Conservation (phyloP, 2,888 invertebrate genomes). For the Seladonia tumulorum region DNA sequence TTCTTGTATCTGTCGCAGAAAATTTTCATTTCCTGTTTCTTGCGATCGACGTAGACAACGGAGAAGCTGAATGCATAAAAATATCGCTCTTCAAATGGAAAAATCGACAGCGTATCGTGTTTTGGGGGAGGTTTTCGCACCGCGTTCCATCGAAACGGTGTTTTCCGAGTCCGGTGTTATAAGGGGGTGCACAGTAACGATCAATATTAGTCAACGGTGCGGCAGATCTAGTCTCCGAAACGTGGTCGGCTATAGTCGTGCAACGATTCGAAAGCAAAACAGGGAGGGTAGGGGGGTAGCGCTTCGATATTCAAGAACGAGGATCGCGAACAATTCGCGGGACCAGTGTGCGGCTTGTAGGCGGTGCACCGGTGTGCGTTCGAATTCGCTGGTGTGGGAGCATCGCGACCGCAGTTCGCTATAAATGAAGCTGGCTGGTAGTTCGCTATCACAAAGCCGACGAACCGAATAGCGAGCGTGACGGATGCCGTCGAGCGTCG, state of each 20-base stretch:
- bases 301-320: not conserved
- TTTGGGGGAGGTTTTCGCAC: not conserved
- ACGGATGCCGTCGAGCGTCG: not conserved
- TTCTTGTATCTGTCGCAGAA: too few species aligned
- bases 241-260: not conserved
- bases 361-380: not conserved
- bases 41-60: too few species aligned
- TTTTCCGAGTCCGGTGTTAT: not conserved
- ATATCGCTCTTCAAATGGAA: too few species aligned
- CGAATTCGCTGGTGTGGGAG: not conserved
- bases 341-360: not conserved
- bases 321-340: constrained; percentile 3
- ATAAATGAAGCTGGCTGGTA: constrained; percentile 4
- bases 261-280: not conserved
- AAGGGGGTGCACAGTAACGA: not conserved
- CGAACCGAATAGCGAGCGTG: not conserved
- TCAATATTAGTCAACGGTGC: not conserved
- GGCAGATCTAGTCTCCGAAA: not conserved
- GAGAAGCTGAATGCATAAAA: too few species aligned
- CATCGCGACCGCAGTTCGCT: constrained; percentile 3
- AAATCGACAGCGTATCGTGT: not conserved
- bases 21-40: too few species aligned
- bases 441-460: not conserved
- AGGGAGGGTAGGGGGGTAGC: not conserved
- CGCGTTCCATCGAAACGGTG: not conserved